These are phyloP conservation scores for Acleris laterana DNA, from an alignment of 2,888 invertebrate species.

Conservation along the genomic window DNA sequence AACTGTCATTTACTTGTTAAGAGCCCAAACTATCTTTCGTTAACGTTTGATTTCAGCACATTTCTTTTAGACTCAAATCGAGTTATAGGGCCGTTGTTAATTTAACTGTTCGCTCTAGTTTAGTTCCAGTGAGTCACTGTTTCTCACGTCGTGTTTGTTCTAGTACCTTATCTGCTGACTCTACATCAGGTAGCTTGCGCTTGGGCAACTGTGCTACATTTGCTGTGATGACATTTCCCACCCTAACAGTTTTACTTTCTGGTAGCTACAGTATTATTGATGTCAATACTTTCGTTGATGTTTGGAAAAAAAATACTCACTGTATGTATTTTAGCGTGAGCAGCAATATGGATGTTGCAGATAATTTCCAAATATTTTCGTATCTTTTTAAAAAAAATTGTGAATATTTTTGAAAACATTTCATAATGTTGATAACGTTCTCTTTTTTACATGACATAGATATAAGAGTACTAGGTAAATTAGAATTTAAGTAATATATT, in stretches of 20 bases:
- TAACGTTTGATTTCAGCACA: conserved; percentile 6
- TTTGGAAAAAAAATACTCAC: too few species aligned
- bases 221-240: conserved; percentile 20
- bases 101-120: conserved; percentile 36
- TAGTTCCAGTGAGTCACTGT: conserved; percentile 50
- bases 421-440: too few species aligned
- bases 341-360: too few species aligned
- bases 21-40: background rate
- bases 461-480: too few species aligned
- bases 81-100: conserved; percentile 28
- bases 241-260: background rate
- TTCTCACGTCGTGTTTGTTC: conserved; percentile 52
- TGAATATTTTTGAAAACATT: too few species aligned
- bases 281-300: too few species aligned
- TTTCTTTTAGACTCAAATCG: conserved; percentile 30
- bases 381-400: too few species aligned
- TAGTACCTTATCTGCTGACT: conserved; percentile 62
- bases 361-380: too few species aligned
- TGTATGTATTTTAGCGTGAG: too few species aligned
- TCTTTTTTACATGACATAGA: too few species aligned
- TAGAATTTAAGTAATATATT: too few species aligned
- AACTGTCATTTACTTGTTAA: background rate
- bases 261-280: background rate
- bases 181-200: conserved; percentile 40
- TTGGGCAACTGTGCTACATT: conserved; percentile 18